phyloP scores from a whole-genome alignment of 2,888 invertebrate genomes.

The Hypselothyrea guttata region DNA sequence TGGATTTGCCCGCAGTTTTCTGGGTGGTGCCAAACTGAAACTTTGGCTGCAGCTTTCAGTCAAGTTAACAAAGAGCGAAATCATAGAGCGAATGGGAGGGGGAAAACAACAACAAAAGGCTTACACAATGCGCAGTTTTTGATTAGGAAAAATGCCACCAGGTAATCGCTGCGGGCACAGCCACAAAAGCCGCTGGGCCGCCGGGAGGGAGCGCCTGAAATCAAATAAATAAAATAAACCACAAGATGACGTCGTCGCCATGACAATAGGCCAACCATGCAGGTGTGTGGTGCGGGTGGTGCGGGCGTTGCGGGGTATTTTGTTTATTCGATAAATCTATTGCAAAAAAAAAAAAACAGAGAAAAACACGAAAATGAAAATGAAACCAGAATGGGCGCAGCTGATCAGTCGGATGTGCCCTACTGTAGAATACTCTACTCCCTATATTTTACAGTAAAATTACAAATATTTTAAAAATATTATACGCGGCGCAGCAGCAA shows the following conservation, averaged over 20 bases:
- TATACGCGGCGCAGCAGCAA: too few relatives aligned
- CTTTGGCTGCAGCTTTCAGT: constrained; percentile 52
- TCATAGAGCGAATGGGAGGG: background rate
- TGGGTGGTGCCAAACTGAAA: constrained; percentile 48
- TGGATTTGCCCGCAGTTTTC: constrained; percentile 42
- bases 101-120: constrained; percentile 38
- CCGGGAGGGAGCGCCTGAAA: constrained; percentile 51
- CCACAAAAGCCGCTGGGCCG: constrained; percentile 57
- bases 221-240: constrained; percentile 74
- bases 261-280: constrained; percentile 51
- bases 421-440: too few relatives aligned
- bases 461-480: too few relatives aligned
- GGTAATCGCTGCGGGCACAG: constrained; percentile 65
- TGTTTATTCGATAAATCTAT: constrained; percentile 76
- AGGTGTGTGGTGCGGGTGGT: constrained; percentile 10
- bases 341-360: constrained; percentile 35
- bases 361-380: too few relatives aligned
- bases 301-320: constrained; percentile 32
- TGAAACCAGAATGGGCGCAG: too few relatives aligned
- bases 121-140: constrained; percentile 62
- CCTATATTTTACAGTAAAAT: too few relatives aligned
- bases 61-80: constrained; percentile 16
- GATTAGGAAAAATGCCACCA: constrained; percentile 64
- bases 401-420: too few relatives aligned
- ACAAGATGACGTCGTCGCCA: constrained; percentile 74